Base-by-base conservation (phyloP, 2,113 vertebrate genomes). In the Papio anubis region DNA sequence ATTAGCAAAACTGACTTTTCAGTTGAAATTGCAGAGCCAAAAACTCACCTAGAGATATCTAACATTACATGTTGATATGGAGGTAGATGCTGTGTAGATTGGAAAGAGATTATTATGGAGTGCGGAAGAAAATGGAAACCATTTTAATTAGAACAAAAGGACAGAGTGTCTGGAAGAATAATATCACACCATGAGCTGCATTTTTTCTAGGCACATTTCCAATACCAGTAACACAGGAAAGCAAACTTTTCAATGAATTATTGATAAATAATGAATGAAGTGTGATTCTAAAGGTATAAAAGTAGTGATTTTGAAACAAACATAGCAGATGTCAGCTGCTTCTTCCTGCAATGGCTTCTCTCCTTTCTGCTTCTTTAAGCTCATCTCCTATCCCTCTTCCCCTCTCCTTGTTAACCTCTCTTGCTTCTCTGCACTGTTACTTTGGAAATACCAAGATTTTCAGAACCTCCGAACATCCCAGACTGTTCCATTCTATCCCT, bases 21-120 rank as follows among this genome's bases (percentile, higher is more conserved):
- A 48, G 35, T 89, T 43, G 72, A 57, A 40, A 70, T 14, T 10
- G 40, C 18, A 61, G 86, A 40, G 32, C 25, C 35, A 11, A 76
- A 76, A 48, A 13, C 48, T 55, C 32, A 76, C 38, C 17, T 16
- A 40, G 16, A 17, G 40, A 45, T 25, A 40, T 48, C 64, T 48
- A 55, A 45, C 3, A 4, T 35, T 14, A 5, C n/a, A 5, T 18
- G 5, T 55, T n/a, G 76, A 50, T 3, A 25, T 16, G 32, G 70
- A 76, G 38, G n/a, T 10, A 11, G 23, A 25, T 30, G 35, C 35
- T 5, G 0, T 0, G 20, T 4, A 30, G 30, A 35, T 6, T 6
- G 35, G 79, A 20, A 20, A 1, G 2, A 21, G 59, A 30, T n/a
- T 5, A 11, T 43, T 3, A 27, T 9, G n/a, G 35, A 50, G 2